A percentile compares a stretch with the other conserved stretches of the same genome.
phyloP scores from a whole-genome alignment of 2,797 vertebrate species.

The Telmatherina bonti region DNA sequence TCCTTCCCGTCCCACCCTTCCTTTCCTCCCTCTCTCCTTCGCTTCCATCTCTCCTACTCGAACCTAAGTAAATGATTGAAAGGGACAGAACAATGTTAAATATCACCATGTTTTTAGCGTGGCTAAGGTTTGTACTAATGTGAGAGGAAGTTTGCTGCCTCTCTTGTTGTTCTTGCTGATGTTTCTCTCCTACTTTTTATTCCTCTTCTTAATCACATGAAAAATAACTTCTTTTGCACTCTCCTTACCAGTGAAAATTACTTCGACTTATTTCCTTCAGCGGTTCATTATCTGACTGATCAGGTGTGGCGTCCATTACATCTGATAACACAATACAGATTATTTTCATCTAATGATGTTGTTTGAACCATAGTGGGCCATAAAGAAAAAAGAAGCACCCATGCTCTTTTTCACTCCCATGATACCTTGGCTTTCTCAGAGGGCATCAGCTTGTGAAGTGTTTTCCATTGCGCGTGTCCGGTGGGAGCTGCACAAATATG shows the following conservation, averaged over 20 bases:
- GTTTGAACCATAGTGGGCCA: conserved; percentile 38
- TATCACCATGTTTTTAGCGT: conserved; percentile 36
- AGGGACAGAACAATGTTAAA: conserved; percentile 51
- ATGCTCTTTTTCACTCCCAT: conserved; percentile 34
- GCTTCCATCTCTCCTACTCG: conserved; percentile 45
- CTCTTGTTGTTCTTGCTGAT: conserved; percentile 17
- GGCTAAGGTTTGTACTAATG: conserved; percentile 30
- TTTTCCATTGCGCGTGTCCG: conserved; percentile 24
- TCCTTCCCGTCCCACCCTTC: conserved; percentile 29
- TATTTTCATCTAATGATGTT: conserved; percentile 50
- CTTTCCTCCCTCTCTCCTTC: conserved; percentile 35
- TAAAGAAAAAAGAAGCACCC: conserved; percentile 24
- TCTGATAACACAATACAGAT: conserved; percentile 54
- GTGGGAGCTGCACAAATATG: conserved; percentile 46
- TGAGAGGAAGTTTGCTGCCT: conserved; percentile 52
- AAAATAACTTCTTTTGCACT: conserved; percentile 46
- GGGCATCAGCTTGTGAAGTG: conserved; percentile 37
- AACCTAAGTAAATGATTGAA: conserved; percentile 52
- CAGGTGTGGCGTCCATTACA: conserved; percentile 69
- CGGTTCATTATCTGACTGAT: conserved; percentile 57
- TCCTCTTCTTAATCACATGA: conserved; percentile 50
- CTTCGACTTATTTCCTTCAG: conserved; percentile 66
- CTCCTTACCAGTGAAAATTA: conserved; percentile 66
- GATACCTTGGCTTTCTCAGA: conserved; percentile 34
- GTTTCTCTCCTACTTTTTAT: conserved; percentile 30